Conservation (phyloP, 2,113 vertebrate genomes). For the Dipodomys merriami region DNA sequence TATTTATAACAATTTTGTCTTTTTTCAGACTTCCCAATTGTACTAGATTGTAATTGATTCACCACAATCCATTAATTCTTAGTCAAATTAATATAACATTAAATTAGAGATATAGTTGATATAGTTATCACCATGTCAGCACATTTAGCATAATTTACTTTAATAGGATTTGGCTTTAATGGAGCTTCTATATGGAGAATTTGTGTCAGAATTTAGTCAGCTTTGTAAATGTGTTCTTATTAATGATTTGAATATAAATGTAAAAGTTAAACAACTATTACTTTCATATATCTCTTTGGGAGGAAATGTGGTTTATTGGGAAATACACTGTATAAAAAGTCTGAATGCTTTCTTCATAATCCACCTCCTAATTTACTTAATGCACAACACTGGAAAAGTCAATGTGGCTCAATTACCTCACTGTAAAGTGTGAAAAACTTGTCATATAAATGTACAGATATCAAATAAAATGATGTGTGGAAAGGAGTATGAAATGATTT, state of each 20-base stretch:
- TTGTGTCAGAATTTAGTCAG: constrained; percentile 7
- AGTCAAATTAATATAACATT: constrained; percentile 80
- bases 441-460: neutral
- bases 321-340: neutral
- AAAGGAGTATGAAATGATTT: neutral
- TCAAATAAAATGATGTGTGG: neutral
- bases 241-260: neutral
- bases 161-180: constrained; percentile 38
- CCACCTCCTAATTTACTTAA: neutral
- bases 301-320: neutral
- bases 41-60: constrained; percentile 76
- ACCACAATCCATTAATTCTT: constrained; percentile 76
- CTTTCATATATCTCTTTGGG: neutral
- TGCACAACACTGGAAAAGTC: neutral
- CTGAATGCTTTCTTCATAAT: neutral
- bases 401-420: neutral
- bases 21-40: neutral
- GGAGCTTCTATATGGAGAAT: constrained; percentile 44
- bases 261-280: constrained; percentile 13
- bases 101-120: constrained; percentile 74
- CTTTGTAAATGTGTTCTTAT: constrained; percentile 22
- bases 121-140: constrained; percentile 65
- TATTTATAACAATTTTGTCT: constrained; percentile 29
- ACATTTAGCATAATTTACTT: constrained; percentile 67
- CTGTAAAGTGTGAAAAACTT: neutral